Evolutionary conservation across 2,797 vertebrate species (phyloP), one percentile per base, ranked within the genome.

Genomic region (Danio albolineatus): DNA sequence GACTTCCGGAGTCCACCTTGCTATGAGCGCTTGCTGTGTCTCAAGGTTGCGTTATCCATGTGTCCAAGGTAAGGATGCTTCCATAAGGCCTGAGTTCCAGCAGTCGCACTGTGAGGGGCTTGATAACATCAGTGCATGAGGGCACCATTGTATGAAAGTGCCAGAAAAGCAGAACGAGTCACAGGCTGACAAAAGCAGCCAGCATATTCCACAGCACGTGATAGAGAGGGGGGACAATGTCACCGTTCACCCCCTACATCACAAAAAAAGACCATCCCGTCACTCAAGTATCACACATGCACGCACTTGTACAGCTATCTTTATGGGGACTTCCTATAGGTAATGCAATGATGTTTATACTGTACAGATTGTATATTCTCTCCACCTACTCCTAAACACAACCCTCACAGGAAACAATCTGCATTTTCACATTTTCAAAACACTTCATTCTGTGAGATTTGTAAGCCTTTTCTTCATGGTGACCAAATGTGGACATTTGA

Each of bases 91-190:
- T 89, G 90, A 91, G 90, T 90, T 91, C 92, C 92, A 90, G 88
- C 91, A 89, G 87, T 92, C 91, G 89, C 91, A 90, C 90, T 90
- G 90, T 92, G 90, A 93, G 90, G 91, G 92, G 91, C 91, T 91
- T 88, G 92, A 91, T 93, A 92, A 91, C 92, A 91, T 92, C 89
- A 87, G 89, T 87, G 91, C 91, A 91, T 89, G 92, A 90, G 91
- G 92, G 89, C 90, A 91, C 92, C 90, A 94, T 94, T 95, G 94
- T 92, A 91, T 93, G 93, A 94, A 95, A 94, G 90, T 93, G 93
- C 93, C 92, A 94, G 94, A 94, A 93, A 93, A 92, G 94, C 93
- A 95, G 91, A 94, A 94, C 90, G 81, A 89, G 88, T 87, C 86
- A 88, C 66, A 88, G 80, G 88, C 81, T 89, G 90, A 95, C 94